These are phyloP conservation scores for Xestoiulus laeticollis DNA, from an alignment of 2,888 invertebrate species.

Conservation along the genomic window DNA sequence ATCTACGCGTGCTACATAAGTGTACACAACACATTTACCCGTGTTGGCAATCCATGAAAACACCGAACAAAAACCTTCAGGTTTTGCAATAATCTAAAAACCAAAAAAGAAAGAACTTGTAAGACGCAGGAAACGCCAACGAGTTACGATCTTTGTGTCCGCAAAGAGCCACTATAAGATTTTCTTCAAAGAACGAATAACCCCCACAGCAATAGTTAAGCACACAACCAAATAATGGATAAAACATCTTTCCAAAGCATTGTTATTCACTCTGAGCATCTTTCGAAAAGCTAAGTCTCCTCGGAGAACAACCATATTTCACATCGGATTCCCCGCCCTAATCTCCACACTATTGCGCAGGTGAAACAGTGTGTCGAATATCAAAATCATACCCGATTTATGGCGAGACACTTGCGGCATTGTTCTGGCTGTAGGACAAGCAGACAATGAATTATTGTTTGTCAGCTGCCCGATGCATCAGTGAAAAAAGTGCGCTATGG, in stretches of 20 bases:
- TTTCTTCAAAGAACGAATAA: no score
- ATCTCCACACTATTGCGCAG: background rate
- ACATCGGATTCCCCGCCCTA: background rate
- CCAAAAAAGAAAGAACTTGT: no score
- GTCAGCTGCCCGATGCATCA: background rate
- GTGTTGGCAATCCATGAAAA: no score
- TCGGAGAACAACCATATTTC: background rate
- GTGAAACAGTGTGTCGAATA: background rate
- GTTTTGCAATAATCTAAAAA: no score
- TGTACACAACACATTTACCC: no score
- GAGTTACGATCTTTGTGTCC: no score
- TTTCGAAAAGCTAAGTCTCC: background rate
- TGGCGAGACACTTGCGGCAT: background rate
- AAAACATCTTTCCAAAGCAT: background rate
- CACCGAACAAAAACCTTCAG: no score
- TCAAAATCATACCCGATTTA: background rate
- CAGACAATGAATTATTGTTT: background rate
- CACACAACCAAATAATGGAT: background rate
- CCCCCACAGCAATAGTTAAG: no score
- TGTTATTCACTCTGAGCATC: background rate
- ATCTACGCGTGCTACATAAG: no score
- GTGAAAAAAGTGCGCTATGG: background rate
- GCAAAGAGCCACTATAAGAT: no score
- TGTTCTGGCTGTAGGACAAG: constrained; percentile 9
- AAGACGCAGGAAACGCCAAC: no score